A percentile compares a stretch with the other conserved stretches of the same genome.
Conservation (phyloP, 2,888 invertebrate species). For the Heterodera filipjevi region DNA sequence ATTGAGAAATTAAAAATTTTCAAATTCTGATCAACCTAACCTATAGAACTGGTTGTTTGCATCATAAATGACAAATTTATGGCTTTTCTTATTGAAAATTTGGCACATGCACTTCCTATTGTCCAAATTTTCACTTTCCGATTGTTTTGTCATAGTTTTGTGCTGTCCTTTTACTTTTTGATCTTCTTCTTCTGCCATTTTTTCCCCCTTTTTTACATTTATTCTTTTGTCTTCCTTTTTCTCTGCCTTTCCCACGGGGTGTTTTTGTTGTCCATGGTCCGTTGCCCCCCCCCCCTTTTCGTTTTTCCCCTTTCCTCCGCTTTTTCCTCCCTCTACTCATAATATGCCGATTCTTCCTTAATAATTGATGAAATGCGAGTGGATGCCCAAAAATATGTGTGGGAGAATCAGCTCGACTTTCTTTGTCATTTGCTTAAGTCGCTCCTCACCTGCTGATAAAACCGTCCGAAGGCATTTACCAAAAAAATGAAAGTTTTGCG, state of each 20-base stretch:
- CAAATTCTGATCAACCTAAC: no score
- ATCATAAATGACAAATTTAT: no score
- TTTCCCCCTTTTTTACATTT: not conserved
- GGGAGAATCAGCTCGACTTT: not conserved
- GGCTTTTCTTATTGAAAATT: no score
- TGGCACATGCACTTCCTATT: no score
- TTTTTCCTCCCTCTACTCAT: not conserved
- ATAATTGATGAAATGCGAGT: conserved; percentile 22
- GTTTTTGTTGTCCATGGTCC: not conserved
- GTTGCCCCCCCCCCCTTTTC: not conserved
- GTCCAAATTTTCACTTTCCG: no score
- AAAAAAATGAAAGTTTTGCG: no score
- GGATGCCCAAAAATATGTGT: not conserved
- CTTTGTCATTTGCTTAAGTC: not conserved
- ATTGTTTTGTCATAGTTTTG: no score
- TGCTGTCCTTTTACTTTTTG: no score
- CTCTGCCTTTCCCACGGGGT: not conserved
- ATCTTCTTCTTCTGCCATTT: no score
- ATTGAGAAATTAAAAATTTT: no score
- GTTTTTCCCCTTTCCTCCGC: not conserved
- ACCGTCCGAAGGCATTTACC: not conserved
- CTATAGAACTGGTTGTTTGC: no score
- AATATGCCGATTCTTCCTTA: not conserved
- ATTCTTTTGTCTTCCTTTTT: not conserved
- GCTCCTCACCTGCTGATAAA: not conserved